Conservation (phyloP, 92 coral and sea anemone species). For the Isaurus tuberculatus region DNA sequence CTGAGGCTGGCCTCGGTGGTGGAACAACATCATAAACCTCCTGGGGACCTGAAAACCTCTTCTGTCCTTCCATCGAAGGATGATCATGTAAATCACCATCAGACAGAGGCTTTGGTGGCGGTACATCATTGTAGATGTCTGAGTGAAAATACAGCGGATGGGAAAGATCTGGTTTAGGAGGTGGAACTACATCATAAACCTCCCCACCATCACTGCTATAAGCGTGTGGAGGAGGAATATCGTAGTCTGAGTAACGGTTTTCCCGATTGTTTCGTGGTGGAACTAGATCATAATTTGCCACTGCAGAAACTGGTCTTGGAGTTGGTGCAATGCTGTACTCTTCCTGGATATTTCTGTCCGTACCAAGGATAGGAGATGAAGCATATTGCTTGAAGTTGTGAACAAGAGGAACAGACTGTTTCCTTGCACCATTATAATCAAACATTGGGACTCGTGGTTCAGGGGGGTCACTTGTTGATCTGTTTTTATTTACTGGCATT, state of each 20-base stretch:
- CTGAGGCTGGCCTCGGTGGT: constrained; percentile 53
- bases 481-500: constrained; percentile 43
- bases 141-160: neutral
- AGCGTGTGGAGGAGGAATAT: constrained; percentile 67
- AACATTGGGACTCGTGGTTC: neutral
- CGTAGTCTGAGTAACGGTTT: constrained; percentile 50
- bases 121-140: constrained; percentile 58
- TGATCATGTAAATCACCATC: constrained; percentile 55
- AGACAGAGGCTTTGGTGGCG: constrained; percentile 49
- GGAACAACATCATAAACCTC: constrained; percentile 79
- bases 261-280: constrained; percentile 48
- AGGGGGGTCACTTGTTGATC: constrained; percentile 44
- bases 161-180: constrained; percentile 24
- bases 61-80: constrained; percentile 37
- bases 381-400: constrained; percentile 42
- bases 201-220: constrained; percentile 39
- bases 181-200: constrained; percentile 59
- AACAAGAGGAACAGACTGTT: constrained; percentile 32
- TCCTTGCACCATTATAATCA: constrained; percentile 31
- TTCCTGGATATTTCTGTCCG: neutral
- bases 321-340: constrained; percentile 52
- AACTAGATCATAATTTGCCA: constrained; percentile 57
- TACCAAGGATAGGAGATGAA: constrained; percentile 27
- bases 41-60: constrained; percentile 22
- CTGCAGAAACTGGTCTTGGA: constrained; percentile 54